Percentiles rank a stretch among this genome's conserved stretches.
phyloP scores from a whole-genome alignment of 1,140 invertebrate genomes.

The Chlorops oryzae region DNA sequence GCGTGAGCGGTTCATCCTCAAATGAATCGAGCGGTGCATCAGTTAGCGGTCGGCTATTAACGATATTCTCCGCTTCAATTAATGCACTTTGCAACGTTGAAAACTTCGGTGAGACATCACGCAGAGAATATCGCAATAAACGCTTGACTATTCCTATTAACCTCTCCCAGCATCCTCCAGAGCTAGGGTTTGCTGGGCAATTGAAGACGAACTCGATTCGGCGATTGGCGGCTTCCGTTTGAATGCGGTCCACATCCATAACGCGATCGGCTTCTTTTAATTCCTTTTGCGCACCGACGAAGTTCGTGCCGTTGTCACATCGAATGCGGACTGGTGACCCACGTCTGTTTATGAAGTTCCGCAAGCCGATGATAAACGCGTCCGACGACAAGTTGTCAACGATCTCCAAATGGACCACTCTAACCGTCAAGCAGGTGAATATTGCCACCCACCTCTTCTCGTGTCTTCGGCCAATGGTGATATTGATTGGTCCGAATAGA shows the following conservation, averaged over 20 bases:
- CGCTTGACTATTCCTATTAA: slow-evolving; percentile 11
- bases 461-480: slow-evolving; percentile 15
- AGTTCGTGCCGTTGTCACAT: slow-evolving; percentile 44
- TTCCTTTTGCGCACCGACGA: slow-evolving; percentile 30
- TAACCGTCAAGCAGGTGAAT: slow-evolving; percentile 20
- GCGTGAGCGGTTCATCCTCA: slow-evolving; percentile 28
- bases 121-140: neutral
- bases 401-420: slow-evolving; percentile 21
- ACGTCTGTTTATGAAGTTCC: slow-evolving; percentile 22
- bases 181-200: slow-evolving; percentile 27
- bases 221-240: neutral
- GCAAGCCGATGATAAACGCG: slow-evolving; percentile 14
- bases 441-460: slow-evolving; percentile 24
- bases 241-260: neutral
- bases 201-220: slow-evolving; percentile 30
- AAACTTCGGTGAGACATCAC: neutral
- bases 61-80: slow-evolving; percentile 24
- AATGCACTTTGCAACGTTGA: slow-evolving; percentile 18
- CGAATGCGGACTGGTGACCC: slow-evolving; percentile 25
- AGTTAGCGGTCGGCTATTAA: slow-evolving; percentile 36
- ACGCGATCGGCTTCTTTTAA: slow-evolving; percentile 12
- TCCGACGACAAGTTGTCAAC: slow-evolving; percentile 11
- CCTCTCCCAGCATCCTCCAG: slow-evolving; percentile 24
- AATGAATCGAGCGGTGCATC: slow-evolving; percentile 25
- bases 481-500: slow-evolving; percentile 10